Percentiles rank a stretch among this genome's conserved stretches.
These are phyloP conservation scores for Schizopygopsis malacanthus DNA, from an alignment of 2,797 vertebrate species.

Conservation along the genomic window DNA sequence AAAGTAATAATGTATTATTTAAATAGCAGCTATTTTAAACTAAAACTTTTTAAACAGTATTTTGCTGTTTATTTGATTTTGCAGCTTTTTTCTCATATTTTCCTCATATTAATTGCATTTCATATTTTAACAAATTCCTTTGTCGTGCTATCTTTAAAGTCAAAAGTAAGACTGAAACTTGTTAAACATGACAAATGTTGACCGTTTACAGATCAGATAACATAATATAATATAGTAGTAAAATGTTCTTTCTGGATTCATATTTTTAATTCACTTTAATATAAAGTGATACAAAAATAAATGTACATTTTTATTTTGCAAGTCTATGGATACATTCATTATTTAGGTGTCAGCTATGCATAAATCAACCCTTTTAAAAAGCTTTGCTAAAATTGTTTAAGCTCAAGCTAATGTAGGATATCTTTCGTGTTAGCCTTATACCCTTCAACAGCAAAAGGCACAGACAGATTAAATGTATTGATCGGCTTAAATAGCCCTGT, in stretches of 20 bases:
- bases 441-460: constrained; percentile 76
- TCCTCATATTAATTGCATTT: neutral
- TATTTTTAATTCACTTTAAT: neutral
- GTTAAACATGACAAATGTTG: neutral
- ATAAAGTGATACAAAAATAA: neutral
- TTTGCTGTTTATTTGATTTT: neutral
- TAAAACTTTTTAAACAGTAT: neutral
- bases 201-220: neutral
- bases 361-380: constrained; percentile 66
- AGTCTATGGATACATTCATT: neutral
- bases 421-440: constrained; percentile 77
- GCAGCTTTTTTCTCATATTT: neutral
- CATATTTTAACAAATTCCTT: neutral
- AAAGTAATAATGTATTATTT: neutral
- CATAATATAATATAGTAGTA: neutral
- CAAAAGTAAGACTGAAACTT: neutral
- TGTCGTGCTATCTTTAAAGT: neutral
- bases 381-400: constrained; percentile 81
- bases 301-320: neutral
- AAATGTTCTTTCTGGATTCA: neutral
- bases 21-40: neutral
- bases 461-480: constrained; percentile 76
- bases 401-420: constrained; percentile 76
- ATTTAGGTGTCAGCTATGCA: neutral
- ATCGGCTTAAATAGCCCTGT: constrained; percentile 77